phyloP scores from a whole-genome alignment of 2,797 vertebrate genomes.

The Takifugu ocellatus region DNA sequence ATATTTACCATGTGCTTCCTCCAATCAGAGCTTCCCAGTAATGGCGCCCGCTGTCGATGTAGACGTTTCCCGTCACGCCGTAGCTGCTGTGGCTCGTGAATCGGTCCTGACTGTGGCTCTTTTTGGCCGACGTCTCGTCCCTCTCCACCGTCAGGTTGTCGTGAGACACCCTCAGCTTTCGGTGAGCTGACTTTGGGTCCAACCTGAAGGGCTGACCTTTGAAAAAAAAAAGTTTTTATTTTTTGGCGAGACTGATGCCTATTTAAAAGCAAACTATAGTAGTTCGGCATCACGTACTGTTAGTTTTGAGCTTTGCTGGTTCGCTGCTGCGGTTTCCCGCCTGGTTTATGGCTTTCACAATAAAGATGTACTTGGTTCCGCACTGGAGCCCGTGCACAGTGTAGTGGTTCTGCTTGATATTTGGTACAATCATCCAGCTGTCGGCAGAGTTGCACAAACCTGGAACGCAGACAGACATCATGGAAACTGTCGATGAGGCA shows the following conservation, averaged over 20 bases:
- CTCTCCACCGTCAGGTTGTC: conserved; percentile 96
- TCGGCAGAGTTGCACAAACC: conserved; percentile 98
- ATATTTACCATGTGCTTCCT: conserved; percentile 91
- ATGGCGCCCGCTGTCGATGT: conserved; percentile 96
- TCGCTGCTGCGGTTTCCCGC: conserved; percentile 94
- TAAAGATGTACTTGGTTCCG: conserved; percentile 96
- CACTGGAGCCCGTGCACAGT: conserved; percentile 96
- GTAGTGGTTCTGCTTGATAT: conserved; percentile 99
- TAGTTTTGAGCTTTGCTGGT: conserved; percentile 94
- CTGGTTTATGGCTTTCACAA: conserved; percentile 98
- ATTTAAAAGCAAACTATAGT: background rate
- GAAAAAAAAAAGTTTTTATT: conserved; percentile 4
- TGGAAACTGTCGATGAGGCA: background rate
- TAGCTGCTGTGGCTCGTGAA: conserved; percentile 96
- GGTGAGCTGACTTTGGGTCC: conserved; percentile 94
- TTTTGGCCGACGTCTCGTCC: conserved; percentile 94
- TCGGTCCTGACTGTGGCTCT: conserved; percentile 93
- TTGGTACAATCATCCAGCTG: conserved; percentile 99
- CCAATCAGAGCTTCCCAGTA: conserved; percentile 99
- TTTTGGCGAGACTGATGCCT: background rate
- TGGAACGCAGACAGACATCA: conserved; percentile 54
- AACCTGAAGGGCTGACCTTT: conserved; percentile 98
- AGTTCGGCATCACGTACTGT: conserved; percentile 80
- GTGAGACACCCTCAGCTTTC: conserved; percentile 93
- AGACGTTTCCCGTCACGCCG: conserved; percentile 91